Conservation (phyloP, 2,888 invertebrate species). For the Apodemia zela region DNA sequence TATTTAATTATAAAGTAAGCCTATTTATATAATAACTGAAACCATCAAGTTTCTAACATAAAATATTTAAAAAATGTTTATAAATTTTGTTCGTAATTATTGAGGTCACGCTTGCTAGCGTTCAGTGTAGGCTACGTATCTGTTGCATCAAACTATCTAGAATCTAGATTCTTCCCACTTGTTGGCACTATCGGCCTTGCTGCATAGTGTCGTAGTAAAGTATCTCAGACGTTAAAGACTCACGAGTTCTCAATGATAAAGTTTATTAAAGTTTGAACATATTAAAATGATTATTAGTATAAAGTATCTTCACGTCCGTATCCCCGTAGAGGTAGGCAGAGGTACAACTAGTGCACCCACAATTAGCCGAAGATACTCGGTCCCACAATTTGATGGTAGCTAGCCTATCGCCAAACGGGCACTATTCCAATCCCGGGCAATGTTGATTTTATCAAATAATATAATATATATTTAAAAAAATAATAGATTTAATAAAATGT, state of each 20-base stretch:
- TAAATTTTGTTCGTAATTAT: conserved; percentile 7
- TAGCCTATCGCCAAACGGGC: no score
- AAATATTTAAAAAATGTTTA: background rate
- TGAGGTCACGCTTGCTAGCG: conserved; percentile 16
- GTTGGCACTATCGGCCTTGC: conserved; percentile 17
- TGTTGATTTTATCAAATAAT: no score
- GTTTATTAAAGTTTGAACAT: background rate
- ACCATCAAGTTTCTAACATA: background rate
- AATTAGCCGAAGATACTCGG: no score
- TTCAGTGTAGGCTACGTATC: conserved; percentile 15
- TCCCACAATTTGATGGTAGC: no score
- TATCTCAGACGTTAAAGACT: background rate
- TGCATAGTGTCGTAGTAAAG: background rate
- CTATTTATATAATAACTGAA: no score
- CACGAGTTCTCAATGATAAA: background rate
- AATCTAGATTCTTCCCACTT: conserved; percentile 22
- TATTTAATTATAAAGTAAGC: no score
- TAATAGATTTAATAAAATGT: no score
- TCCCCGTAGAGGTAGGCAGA: no score
- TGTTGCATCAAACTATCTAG: conserved; percentile 18
- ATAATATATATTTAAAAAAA: no score
- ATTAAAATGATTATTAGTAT: background rate
- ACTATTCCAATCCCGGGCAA: no score
- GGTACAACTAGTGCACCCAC: no score
- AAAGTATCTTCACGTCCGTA: no score